Percentiles rank a stretch among this genome's conserved stretches.
These are phyloP conservation scores for Ochotona curzoniae DNA, from an alignment of 2,113 vertebrate genomes.

Conservation along the genomic window DNA sequence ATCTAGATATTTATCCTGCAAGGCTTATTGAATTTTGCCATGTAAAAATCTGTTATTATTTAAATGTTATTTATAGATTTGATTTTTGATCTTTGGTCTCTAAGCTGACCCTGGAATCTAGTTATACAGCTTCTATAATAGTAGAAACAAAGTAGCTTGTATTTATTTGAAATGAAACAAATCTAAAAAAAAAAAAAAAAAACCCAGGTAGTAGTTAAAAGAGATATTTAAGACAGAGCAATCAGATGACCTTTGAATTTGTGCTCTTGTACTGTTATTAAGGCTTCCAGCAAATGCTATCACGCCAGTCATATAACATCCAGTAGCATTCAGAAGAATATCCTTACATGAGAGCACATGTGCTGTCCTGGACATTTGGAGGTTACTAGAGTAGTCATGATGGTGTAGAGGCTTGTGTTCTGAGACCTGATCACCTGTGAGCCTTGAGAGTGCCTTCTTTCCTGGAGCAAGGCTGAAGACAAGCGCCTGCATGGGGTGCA, in stretches of 20 bases:
- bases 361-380: not conserved
- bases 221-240: slow-evolving; percentile 32
- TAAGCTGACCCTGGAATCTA: slow-evolving; percentile 8
- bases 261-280: not conserved
- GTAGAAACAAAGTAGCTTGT: slow-evolving; percentile 33
- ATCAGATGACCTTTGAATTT: not conserved
- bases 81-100: not conserved
- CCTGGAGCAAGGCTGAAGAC: no score
- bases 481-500: no score
- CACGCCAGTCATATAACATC: not conserved
- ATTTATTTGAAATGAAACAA: slow-evolving; percentile 40
- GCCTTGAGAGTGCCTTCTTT: no score
- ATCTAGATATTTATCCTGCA: not conserved
- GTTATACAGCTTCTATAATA: not conserved
- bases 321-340: not conserved
- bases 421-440: no score
- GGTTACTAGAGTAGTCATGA: not conserved
- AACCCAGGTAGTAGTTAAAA: not conserved
- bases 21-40: not conserved
- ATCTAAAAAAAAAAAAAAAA: no score
- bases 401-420: no score
- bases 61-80: slow-evolving; percentile 7
- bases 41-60: slow-evolving; percentile 40
- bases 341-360: not conserved
- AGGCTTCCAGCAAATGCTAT: slow-evolving; percentile 23